Base-by-base conservation (phyloP, 1,140 invertebrate genomes). In the Mamestra configurata region DNA sequence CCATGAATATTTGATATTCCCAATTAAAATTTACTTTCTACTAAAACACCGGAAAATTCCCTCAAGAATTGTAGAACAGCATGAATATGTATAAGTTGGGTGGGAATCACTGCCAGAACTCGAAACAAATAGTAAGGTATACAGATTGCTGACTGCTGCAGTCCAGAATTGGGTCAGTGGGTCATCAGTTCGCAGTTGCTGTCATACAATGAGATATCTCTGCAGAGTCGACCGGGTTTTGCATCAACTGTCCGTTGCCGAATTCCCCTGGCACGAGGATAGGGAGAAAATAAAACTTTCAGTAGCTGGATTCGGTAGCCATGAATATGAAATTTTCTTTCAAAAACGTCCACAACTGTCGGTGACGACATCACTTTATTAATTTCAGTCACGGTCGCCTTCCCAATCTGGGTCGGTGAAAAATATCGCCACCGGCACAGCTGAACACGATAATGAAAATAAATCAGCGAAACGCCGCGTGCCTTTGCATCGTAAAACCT, bases 141-240 rank as follows among this genome's bases (percentile, higher is more conserved):
- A 90, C 86, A 86, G 88, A 89, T 61, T 57, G 73, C 85, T 87
- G 86, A 85, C 87, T 90, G 90, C 90, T 92, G 93, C 93, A 94
- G 88, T 91, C 89, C 85, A 88, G 83, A 94, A 88, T 79, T 88
- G 77, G 93, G 93, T 92, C 89, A 94, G 84, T 92, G 85, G 93
- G 93, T 92, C 91, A 91, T 88, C 87, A 90, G 87, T 90, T 88
- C 86, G 83, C 83, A 87, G 88, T 88, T 82, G 86, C 87, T 90
- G 90, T 89, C 92, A 90, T 91, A 94, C 89, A 93, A 90, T 93
- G 93, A 93, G 89, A 92, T 93, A 93, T 90, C 87, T 87, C 88
- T 93, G 89, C 91, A 89, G 88, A 76, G 57, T 55, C 84, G 77
- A 87, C 82, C 84, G 85, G 72, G 82, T 86, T 86, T 89, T 89